These are phyloP conservation scores for Drosophila borealis DNA, from an alignment of 2,888 invertebrate genomes.

Conservation along the genomic window DNA sequence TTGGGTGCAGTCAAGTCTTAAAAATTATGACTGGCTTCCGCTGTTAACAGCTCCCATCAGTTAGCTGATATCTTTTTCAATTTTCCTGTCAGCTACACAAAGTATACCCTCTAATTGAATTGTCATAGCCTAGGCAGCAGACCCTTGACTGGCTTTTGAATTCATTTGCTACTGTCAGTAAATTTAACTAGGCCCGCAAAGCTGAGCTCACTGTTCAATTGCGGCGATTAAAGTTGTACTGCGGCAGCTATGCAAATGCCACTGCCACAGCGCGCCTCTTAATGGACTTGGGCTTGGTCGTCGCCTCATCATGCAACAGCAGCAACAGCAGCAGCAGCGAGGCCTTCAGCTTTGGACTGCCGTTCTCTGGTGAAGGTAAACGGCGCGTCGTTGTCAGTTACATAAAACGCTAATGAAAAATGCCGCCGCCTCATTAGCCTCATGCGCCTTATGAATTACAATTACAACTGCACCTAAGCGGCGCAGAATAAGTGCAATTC, in stretches of 20 bases:
- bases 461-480: constrained; percentile 48
- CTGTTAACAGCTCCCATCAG: not conserved
- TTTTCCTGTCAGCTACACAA: constrained; percentile 8
- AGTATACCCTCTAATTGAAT: constrained; percentile 63
- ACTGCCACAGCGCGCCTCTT: constrained; percentile 44
- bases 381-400: constrained; percentile 40
- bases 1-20: not conserved
- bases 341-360: constrained; percentile 49
- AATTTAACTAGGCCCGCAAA: constrained; percentile 52
- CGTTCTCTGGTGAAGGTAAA: constrained; percentile 68
- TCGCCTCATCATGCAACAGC: constrained; percentile 22
- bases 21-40: constrained; percentile 13
- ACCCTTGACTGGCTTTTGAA: constrained; percentile 36
- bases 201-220: constrained; percentile 57
- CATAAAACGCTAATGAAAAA: constrained; percentile 69
- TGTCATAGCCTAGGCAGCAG: constrained; percentile 45
- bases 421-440: constrained; percentile 68
- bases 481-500: constrained; percentile 68
- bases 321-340: constrained; percentile 15
- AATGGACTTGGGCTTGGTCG: constrained; percentile 63
- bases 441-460: constrained; percentile 49
- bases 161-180: constrained; percentile 62
- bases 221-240: constrained; percentile 57
- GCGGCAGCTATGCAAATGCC: constrained; percentile 64
- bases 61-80: constrained; percentile 10